Percentiles rank a stretch among this genome's conserved stretches.
phyloP scores from a whole-genome alignment of 2,113 vertebrate genomes.

The Scolopax mira region DNA sequence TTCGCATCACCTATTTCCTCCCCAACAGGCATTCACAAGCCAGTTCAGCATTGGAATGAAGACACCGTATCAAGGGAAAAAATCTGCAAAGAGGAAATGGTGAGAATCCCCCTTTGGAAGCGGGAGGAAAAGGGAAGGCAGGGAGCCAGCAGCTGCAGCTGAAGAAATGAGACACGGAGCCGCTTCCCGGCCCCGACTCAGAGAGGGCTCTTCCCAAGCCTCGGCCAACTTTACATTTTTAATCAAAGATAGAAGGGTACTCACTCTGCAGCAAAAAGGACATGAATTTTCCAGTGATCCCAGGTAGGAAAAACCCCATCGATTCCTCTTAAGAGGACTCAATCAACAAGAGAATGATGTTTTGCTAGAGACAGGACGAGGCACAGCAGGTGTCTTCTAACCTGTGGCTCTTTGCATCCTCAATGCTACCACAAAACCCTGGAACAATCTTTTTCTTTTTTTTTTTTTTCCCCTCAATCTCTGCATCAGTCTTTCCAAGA shows the following conservation, averaged over 20 bases:
- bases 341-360: neutral
- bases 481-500: neutral
- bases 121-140: conserved; percentile 19
- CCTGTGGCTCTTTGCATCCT: neutral
- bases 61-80: conserved; percentile 17
- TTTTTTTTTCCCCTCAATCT: neutral
- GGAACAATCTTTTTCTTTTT: neutral
- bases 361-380: neutral
- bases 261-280: neutral
- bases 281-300: neutral
- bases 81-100: conserved; percentile 18
- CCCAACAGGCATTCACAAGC: neutral
- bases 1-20: conserved; percentile 24
- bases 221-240: neutral
- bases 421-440: neutral
- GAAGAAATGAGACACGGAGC: neutral
- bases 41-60: conserved; percentile 7
- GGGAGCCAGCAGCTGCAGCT: conserved; percentile 42
- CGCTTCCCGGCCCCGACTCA: neutral
- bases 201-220: neutral
- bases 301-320: neutral
- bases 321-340: neutral
- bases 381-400: neutral
- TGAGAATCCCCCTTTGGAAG: conserved; percentile 29
- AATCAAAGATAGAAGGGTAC: neutral